These are phyloP conservation scores for Drosophila insularis DNA, from an alignment of 1,140 invertebrate genomes.

Conservation along the genomic window DNA sequence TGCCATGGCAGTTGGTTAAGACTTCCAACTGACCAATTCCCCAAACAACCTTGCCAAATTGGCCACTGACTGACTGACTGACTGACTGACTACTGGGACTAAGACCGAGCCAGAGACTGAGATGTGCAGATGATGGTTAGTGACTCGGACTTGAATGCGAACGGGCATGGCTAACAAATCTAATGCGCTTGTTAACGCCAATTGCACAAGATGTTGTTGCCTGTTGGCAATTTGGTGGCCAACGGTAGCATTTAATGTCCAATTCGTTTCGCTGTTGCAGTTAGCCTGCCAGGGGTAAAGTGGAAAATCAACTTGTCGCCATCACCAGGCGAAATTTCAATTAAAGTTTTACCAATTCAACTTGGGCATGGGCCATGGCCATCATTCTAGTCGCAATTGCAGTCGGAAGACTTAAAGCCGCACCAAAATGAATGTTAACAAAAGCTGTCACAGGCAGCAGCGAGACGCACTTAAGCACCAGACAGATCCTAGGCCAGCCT, in stretches of 20 bases:
- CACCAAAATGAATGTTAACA: conserved; percentile 55
- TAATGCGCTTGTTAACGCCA: conserved; percentile 78
- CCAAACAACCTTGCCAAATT: conserved; percentile 78
- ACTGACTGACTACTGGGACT: conserved; percentile 13
- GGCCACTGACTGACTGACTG: conserved; percentile 61
- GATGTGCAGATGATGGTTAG: conserved; percentile 3
- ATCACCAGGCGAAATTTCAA: conserved; percentile 65
- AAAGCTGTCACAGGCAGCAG: conserved; percentile 67
- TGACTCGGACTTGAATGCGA: conserved; percentile 8
- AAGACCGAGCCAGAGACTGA: background rate
- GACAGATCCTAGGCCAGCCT: conserved; percentile 63
- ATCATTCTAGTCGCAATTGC: conserved; percentile 12
- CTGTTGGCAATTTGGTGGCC: conserved; percentile 72
- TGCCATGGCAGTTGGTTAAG: conserved; percentile 73
- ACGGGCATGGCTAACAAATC: conserved; percentile 43
- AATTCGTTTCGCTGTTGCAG: conserved; percentile 68
- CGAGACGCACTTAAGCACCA: conserved; percentile 58
- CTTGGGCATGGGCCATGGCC: conserved; percentile 34
- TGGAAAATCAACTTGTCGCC: conserved; percentile 79
- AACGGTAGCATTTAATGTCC: conserved; percentile 80
- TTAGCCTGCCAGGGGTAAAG: conserved; percentile 26
- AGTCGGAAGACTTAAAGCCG: conserved; percentile 52
- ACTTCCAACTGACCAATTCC: conserved; percentile 61
- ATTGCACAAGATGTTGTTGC: conserved; percentile 59
- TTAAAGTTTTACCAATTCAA: conserved; percentile 59